Conservation (phyloP, 2,113 vertebrate genomes). For the Oreochromis aureus region DNA sequence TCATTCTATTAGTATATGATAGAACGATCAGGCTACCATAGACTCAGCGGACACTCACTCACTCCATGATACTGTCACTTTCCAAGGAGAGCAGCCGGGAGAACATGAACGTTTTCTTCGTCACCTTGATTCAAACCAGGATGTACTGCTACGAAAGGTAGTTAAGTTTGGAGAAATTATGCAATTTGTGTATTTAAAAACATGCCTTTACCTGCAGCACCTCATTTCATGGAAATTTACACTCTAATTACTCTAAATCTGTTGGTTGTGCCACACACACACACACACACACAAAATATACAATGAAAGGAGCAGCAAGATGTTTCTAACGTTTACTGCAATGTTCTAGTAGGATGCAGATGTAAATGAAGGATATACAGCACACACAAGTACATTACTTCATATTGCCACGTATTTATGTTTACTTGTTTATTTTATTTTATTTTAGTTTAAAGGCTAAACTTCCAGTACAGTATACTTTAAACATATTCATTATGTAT, state of each 20-base stretch:
- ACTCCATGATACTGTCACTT: neutral
- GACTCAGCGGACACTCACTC: neutral
- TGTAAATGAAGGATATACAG: neutral
- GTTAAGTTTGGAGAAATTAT: neutral
- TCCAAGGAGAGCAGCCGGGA: neutral
- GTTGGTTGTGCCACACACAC: neutral
- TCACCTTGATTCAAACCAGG: fast-evolving
- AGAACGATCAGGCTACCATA: neutral
- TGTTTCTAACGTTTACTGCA: neutral
- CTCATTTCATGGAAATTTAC: neutral
- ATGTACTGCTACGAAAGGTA: neutral
- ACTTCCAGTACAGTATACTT: neutral
- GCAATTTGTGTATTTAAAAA: neutral
- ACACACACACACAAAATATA: neutral
- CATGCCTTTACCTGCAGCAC: neutral
- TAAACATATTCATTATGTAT: neutral
- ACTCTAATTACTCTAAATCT: neutral
- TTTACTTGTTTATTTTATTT: neutral
- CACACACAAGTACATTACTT: neutral
- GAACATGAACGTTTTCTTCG: neutral
- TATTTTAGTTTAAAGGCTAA: neutral
- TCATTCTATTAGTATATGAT: neutral
- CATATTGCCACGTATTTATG: neutral
- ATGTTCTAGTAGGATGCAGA: neutral
- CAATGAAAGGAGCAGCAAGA: neutral